These are phyloP conservation scores for Euschistus heros DNA, from an alignment of 1,140 invertebrate genomes.

Conservation along the genomic window DNA sequence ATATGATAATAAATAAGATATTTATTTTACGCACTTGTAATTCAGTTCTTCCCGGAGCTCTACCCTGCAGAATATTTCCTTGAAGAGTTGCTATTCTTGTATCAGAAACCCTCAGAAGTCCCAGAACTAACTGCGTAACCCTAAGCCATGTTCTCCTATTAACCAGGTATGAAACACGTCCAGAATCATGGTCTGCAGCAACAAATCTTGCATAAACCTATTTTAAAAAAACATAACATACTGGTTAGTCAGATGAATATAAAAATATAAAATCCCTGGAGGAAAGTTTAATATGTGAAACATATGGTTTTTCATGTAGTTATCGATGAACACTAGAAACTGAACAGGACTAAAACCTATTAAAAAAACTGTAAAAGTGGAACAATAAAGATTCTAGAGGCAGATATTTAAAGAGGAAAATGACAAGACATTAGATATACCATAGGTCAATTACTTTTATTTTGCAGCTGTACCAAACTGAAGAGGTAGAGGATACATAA, in stretches of 20 bases:
- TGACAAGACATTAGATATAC: too few species aligned
- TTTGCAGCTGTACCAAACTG: not conserved
- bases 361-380: too few species aligned
- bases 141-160: constrained; percentile 75
- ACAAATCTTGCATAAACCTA: constrained; percentile 74
- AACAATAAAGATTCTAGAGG: too few species aligned
- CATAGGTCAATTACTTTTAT: too few species aligned
- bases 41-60: constrained; percentile 80
- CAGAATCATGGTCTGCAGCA: constrained; percentile 82
- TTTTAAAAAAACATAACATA: constrained; percentile 17
- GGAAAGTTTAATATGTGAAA: too few species aligned
- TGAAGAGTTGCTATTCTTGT: constrained; percentile 73
- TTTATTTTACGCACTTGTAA: constrained; percentile 55
- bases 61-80: constrained; percentile 70
- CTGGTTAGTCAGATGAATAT: not conserved
- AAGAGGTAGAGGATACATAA: not conserved
- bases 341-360: too few species aligned
- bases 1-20: too few species aligned
- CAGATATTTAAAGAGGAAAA: too few species aligned
- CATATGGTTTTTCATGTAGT: too few species aligned
- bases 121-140: constrained; percentile 81
- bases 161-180: constrained; percentile 78
- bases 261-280: too few species aligned
- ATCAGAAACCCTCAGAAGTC: constrained; percentile 75
- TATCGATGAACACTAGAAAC: too few species aligned